phyloP scores from a whole-genome alignment of 1,140 invertebrate species.

The Aphelinus certus region DNA sequence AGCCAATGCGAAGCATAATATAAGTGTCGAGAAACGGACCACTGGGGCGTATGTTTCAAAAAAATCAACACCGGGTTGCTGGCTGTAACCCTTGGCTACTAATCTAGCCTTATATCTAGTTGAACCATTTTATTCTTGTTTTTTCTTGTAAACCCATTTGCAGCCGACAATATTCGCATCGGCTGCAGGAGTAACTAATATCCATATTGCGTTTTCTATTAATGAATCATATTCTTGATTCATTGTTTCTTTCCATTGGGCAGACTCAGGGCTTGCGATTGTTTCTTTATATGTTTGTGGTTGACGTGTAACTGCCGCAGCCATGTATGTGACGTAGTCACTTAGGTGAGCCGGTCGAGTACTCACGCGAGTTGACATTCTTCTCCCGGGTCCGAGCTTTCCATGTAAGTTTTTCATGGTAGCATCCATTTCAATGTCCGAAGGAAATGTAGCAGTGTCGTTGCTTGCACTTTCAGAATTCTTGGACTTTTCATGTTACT shows the following conservation, averaged over 20 bases:
- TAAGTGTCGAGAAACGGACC: slow-evolving; percentile 30
- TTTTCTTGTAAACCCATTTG: slow-evolving; percentile 40
- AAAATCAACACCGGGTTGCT: slow-evolving; percentile 47
- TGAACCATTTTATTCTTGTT: slow-evolving; percentile 27
- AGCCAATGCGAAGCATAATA: slow-evolving; percentile 42
- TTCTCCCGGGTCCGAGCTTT: neutral
- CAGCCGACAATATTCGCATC: neutral
- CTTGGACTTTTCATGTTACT: neutral
- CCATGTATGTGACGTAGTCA: neutral
- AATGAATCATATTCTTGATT: neutral
- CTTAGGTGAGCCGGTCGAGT: neutral
- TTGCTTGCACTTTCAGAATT: neutral
- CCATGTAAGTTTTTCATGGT: neutral
- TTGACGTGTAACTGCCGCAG: neutral
- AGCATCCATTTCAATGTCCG: neutral
- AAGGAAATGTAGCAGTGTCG: neutral
- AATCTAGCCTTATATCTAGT: slow-evolving; percentile 33
- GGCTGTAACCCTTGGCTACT: slow-evolving; percentile 35
- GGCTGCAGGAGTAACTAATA: neutral
- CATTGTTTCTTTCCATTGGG: slow-evolving; percentile 2
- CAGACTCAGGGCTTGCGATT: neutral
- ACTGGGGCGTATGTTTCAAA: slow-evolving; percentile 50
- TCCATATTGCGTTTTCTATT: neutral
- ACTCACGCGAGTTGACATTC: neutral
- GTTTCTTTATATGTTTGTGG: neutral